Evolutionary conservation across 2,888 invertebrate species (phyloP), one percentile per base, ranked within the genome.

Genomic region (Acrocera orbiculus): DNA sequence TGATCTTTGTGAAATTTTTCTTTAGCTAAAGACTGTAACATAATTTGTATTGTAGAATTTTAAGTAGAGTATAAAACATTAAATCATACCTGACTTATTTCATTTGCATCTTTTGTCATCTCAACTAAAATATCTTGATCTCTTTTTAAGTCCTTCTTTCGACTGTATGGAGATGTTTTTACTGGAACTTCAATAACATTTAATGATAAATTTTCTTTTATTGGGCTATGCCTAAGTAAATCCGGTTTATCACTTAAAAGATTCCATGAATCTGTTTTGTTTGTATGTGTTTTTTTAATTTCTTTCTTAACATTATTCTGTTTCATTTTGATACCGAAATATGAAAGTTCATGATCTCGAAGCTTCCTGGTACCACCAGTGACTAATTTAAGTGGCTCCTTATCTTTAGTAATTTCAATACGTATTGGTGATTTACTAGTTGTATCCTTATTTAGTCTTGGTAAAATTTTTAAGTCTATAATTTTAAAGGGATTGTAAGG

Each of bases 261-360:
- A 30, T 52, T 54, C 56, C 56, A 58, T 43, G n/a, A n/a, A n/a
- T 53, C 54, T 16, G 47, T 48, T 7, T 46, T 22, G n/a, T 22
- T 41, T 30, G 20, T 27, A 27, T 37, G 22, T 4, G 27, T 27
- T 25, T 33, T 31, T 30, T 31, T n/a, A 20, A 25, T 2, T 9
- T 25, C 22, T 14, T 8, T 30, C 15, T 17, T 27, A 16, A 15
- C 20, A 9, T 40, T 35, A 10, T 38, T 33, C n/a, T 43, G 41
- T 13, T 40, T 32, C 5, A 44, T 38, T 32, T 52, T 51, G 11
- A 62, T 47, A 17, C 72, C 72, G 45, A 72, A 72, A 47, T 67
- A 72, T 38, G 68, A 67, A 29, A 72, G 56, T 46, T 72, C 72
- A 41, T 67, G 70, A 27, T 68, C 66, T 38, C 67, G 61, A 26